A percentile compares a stretch with the other conserved stretches of the same genome.
These are phyloP conservation scores for Hiodon alosoides DNA, from an alignment of 2,113 vertebrate genomes.

Conservation along the genomic window DNA sequence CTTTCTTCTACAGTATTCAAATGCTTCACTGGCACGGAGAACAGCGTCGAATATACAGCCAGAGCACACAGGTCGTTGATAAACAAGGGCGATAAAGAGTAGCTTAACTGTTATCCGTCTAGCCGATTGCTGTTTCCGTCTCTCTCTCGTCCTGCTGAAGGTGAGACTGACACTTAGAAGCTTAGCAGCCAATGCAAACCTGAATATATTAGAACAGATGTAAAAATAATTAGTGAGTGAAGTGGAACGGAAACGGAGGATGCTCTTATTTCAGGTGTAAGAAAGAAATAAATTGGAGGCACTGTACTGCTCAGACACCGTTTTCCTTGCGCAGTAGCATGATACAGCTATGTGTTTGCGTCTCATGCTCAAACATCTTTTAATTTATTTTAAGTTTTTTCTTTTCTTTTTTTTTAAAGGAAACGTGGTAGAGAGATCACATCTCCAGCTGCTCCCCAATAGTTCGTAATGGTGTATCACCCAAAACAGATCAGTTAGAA, in stretches of 20 bases:
- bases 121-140: neutral
- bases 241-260: too few relatives aligned
- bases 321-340: neutral
- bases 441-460: neutral
- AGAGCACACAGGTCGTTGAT: neutral
- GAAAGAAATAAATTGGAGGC: neutral
- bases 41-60: neutral
- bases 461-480: neutral
- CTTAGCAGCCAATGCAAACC: too few relatives aligned
- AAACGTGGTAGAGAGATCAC: neutral
- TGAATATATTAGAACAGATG: neutral
- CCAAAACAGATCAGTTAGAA: too few relatives aligned
- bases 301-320: neutral
- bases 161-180: neutral
- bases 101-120: neutral
- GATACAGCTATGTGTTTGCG: neutral
- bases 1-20: neutral
- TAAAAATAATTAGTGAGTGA: neutral
- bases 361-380: neutral
- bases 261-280: too few relatives aligned
- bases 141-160: neutral
- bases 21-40: neutral
- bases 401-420: neutral
- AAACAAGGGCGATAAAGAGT: neutral
- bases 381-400: too few relatives aligned